Conservation (phyloP, 1,140 invertebrate species). For the Sinella curviseta region DNA sequence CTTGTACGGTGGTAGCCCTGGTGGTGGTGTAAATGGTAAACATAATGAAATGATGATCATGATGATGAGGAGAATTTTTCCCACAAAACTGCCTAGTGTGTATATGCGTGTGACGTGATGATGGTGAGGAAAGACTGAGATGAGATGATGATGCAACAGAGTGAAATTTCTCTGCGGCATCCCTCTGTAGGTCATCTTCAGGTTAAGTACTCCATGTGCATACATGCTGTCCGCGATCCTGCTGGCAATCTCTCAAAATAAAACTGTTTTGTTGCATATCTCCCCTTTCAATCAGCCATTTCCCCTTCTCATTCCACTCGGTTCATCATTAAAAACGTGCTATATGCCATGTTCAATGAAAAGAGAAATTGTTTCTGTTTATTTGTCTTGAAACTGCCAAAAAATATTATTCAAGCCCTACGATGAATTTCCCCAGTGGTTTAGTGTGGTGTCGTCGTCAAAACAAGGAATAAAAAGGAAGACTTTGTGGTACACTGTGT, state of each 20-base stretch:
- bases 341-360: background rate
- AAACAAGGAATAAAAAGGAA: too few relatives aligned
- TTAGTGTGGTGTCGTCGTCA: too few relatives aligned
- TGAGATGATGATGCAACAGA: background rate
- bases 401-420: too few relatives aligned
- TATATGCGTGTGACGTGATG: background rate
- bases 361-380: background rate
- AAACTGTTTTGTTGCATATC: background rate
- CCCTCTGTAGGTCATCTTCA: background rate
- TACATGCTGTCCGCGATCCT: background rate
- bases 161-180: constrained; percentile 4
- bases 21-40: background rate
- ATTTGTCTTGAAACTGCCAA: too few relatives aligned
- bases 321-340: background rate
- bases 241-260: constrained; percentile 18
- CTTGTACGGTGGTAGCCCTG: background rate
- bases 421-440: too few relatives aligned
- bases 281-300: background rate
- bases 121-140: background rate
- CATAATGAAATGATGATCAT: background rate
- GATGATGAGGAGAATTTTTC: too few relatives aligned
- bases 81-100: too few relatives aligned
- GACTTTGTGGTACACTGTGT: too few relatives aligned
- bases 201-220: constrained; percentile 4
- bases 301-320: background rate